phyloP scores from a whole-genome alignment of 2,888 invertebrate genomes.

The Ischnus inquisitorius region DNA sequence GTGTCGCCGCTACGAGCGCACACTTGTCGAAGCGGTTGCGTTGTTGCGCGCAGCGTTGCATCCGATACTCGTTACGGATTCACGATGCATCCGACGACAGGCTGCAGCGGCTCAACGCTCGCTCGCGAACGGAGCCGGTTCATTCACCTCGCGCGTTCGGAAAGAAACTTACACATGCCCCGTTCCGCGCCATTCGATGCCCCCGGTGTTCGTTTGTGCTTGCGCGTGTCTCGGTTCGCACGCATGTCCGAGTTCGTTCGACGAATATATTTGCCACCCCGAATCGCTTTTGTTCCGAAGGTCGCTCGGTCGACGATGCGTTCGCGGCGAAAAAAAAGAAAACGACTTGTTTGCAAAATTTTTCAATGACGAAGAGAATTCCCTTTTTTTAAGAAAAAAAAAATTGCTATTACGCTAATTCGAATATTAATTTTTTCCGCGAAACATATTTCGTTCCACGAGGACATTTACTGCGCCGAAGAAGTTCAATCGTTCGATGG shows the following conservation, averaged over 20 bases:
- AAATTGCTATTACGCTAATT: neutral
- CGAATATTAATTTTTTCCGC: constrained; percentile 24
- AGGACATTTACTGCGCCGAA: too few relatives aligned
- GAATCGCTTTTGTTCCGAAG: constrained; percentile 55
- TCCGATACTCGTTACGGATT: constrained; percentile 82
- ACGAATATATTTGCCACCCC: constrained; percentile 28
- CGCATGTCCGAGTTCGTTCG: constrained; percentile 61
- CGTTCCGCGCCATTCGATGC: constrained; percentile 48
- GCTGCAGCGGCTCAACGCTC: constrained; percentile 52
- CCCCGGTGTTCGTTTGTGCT: constrained; percentile 28
- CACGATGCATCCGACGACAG: constrained; percentile 78
- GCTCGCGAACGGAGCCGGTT: constrained; percentile 47
- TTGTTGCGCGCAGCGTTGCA: constrained; percentile 70
- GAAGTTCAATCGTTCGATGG: too few relatives aligned
- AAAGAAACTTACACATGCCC: constrained; percentile 59
- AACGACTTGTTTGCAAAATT: neutral
- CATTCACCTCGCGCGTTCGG: constrained; percentile 63
- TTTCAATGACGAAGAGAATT: too few relatives aligned
- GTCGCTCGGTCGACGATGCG: constrained; percentile 57
- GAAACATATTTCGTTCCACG: too few relatives aligned
- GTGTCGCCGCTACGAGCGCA: constrained; percentile 30
- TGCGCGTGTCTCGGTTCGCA: constrained; percentile 38
- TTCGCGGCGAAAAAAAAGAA: constrained; percentile 21
- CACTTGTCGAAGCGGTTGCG: constrained; percentile 57
- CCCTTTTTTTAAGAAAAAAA: too few relatives aligned